Percentiles rank a stretch among this genome's conserved stretches.
Conservation (phyloP, 2,113 vertebrate genomes). For the Tychaedon coryphoeus region DNA sequence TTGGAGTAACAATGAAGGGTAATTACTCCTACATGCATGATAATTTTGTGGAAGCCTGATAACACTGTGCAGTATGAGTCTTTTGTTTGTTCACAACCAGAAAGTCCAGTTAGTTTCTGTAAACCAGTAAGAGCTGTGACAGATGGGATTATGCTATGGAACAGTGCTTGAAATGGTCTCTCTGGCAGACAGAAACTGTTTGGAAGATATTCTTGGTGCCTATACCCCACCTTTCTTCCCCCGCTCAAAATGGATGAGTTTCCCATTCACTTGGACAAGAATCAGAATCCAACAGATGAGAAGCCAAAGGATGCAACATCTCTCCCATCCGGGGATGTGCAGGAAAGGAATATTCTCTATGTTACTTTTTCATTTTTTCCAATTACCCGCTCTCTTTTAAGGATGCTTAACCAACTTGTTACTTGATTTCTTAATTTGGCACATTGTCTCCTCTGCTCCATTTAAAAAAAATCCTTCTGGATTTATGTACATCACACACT, state of each 20-base stretch:
- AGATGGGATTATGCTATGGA: not conserved
- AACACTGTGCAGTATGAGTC: not conserved
- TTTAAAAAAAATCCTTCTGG: not conserved
- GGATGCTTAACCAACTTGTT: not conserved
- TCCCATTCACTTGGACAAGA: constrained; percentile 36
- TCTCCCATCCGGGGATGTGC: constrained; percentile 13
- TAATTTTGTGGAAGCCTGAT: not conserved
- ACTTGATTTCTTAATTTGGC: constrained; percentile 25
- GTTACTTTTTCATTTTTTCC: constrained; percentile 5
- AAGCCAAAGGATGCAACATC: constrained; percentile 37
- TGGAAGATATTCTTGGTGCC: not conserved
- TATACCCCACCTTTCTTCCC: not conserved
- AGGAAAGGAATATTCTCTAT: constrained; percentile 28
- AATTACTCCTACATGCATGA: not conserved
- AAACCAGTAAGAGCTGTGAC: constrained; percentile 10
- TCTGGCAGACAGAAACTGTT: constrained; percentile 11
- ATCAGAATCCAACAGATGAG: constrained; percentile 7
- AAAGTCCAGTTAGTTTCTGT: not conserved
- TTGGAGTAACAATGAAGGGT: not conserved
- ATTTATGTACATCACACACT: not conserved
- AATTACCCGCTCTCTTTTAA: not conserved
- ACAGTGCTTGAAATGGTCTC: constrained; percentile 6
- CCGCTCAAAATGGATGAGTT: not conserved
- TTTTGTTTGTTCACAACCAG: not conserved
- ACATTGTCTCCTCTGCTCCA: not conserved